Evolutionary conservation across 1,140 invertebrate genomes (phyloP), one percentile per base, ranked within the genome.

Genomic region (Drosophila eugracilis): DNA sequence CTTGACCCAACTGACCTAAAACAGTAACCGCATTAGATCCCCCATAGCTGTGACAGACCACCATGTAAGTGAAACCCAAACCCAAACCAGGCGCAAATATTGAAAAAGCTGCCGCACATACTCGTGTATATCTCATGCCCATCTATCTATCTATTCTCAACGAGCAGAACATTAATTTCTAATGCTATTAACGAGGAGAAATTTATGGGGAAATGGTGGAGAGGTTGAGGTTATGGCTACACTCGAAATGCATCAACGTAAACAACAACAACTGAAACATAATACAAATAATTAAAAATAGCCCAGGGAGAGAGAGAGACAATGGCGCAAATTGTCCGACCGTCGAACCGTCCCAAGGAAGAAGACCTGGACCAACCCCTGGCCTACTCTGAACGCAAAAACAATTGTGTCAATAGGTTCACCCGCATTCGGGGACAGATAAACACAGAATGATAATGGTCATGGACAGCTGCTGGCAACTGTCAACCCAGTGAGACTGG

Each of bases 281-380:
- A 86, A 86, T 86, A 86, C 83, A 86, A 83, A 86, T 86, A 88
- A 86, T 86, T 86, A 86, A 86, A 86, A 88, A 78, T 86, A 86
- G 78, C 69, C 81, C 52, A 50, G 62, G 59, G 60, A 44, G 50
- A 47, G 36, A 67, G 60, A 44, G 50, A 47, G 36, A 67, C 41
- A 75, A 75, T 67, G 53, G 58, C 71, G 53, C 47, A 67, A 75
- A 75, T 59, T 67, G 48, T 54, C 36, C 19, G 53, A 49, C 30
- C 49, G 48, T 63, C 58, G 30, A 52, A 26, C 15, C 15, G 32
- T n/a, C 36, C 15, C 15, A 26, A 28, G 17, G 60, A 65, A 41
- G 62, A 65, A 72, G 52, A n/a, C n/a, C n/a, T n/a, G n/a, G 75
- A 65, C 70, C 71, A 45, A 60, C 55, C 54, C 62, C 48, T 19